These are phyloP conservation scores for Streptopelia turtur DNA, from an alignment of 2,797 vertebrate species.

Conservation along the genomic window DNA sequence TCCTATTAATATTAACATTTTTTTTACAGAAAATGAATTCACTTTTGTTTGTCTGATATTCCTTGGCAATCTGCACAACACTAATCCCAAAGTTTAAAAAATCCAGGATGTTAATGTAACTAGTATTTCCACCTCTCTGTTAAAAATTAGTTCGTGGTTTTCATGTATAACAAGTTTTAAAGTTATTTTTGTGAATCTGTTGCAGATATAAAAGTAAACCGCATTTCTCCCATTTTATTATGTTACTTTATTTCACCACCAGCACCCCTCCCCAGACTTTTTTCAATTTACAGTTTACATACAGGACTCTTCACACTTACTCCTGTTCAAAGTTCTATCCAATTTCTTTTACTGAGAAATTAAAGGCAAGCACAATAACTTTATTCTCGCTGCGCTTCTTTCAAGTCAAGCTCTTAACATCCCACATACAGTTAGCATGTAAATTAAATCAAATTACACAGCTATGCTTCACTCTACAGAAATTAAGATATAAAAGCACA, in stretches of 20 bases:
- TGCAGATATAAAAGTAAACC: not conserved
- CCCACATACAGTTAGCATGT: not conserved
- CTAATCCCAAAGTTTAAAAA: not conserved
- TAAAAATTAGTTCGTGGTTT: not conserved
- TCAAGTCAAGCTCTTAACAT: not conserved
- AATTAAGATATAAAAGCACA: slow-evolving; percentile 17
- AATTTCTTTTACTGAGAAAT: not conserved
- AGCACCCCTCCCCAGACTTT: not conserved
- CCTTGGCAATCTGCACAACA: not conserved
- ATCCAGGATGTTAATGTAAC: not conserved
- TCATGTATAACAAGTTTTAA: not conserved
- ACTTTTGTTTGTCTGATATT: not conserved
- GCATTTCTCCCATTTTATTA: slow-evolving; percentile 12
- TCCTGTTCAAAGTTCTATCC: not conserved
- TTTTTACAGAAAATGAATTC: not conserved
- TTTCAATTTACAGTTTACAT: slow-evolving; percentile 18
- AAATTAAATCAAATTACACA: slow-evolving; percentile 20
- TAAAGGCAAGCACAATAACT: slow-evolving; percentile 29
- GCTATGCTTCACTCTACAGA: slow-evolving; percentile 32
- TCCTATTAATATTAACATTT: not conserved
- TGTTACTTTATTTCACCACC: not conserved
- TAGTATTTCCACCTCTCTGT: not conserved
- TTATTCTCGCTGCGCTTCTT: slow-evolving; percentile 55
- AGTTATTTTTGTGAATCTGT: not conserved
- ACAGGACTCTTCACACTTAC: slow-evolving; percentile 1